Conservation (phyloP, 2,797 vertebrate species). For the Sebastes dallii region DNA sequence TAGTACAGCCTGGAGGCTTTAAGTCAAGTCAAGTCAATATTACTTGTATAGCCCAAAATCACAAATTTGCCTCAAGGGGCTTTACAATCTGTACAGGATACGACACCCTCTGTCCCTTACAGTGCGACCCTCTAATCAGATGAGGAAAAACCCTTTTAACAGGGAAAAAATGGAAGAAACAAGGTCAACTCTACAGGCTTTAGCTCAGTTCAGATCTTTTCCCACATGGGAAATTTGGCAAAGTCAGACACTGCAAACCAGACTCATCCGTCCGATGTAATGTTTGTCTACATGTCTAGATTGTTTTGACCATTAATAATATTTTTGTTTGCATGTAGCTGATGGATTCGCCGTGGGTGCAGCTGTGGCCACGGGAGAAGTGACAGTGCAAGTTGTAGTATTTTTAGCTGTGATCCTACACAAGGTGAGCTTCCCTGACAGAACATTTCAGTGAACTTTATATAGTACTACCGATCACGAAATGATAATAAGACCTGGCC, state of each 20-base stretch:
- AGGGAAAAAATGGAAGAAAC: too few relatives aligned
- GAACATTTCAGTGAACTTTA: neutral
- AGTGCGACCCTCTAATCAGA: too few relatives aligned
- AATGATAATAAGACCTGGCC: neutral
- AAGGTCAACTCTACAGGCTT: too few relatives aligned
- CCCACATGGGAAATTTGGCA: too few relatives aligned
- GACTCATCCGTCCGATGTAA: neutral
- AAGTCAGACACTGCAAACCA: neutral
- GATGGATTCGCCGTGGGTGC: constrained; percentile 86
- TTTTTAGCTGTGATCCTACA: constrained; percentile 87
- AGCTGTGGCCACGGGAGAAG: constrained; percentile 81
- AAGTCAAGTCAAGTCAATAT: neutral
- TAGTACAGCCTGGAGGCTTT: neutral
- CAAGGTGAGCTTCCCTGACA: constrained; percentile 77
- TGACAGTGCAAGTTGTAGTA: constrained; percentile 83
- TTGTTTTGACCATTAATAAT: neutral
- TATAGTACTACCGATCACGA: neutral
- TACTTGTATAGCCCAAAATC: too few relatives aligned
- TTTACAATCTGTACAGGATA: too few relatives aligned
- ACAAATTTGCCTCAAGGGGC: too few relatives aligned
- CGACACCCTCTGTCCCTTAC: too few relatives aligned
- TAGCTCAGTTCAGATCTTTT: too few relatives aligned
- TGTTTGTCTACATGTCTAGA: neutral
- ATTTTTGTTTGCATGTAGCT: constrained; percentile 54
- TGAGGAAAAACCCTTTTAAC: too few relatives aligned